Percentiles rank a stretch among this genome's conserved stretches.
These are phyloP conservation scores for Cheilosia vulpina DNA, from an alignment of 2,888 invertebrate genomes.

Conservation along the genomic window DNA sequence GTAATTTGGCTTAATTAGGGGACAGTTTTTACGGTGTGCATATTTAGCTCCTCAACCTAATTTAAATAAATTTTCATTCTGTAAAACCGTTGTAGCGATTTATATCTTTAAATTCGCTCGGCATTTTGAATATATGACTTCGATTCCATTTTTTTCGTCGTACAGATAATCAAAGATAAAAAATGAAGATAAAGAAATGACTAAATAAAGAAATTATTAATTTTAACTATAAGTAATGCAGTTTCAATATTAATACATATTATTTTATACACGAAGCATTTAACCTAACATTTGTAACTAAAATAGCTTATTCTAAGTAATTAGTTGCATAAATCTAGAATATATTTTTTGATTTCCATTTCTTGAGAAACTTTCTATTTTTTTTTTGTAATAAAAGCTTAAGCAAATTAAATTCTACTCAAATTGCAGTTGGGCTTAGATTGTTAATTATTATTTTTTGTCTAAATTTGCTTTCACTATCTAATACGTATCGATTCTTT, in stretches of 20 bases:
- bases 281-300: constrained; percentile 62
- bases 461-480: constrained; percentile 50
- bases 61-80: no score
- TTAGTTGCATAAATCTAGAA: constrained; percentile 60
- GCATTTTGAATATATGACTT: no score
- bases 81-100: no score
- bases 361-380: constrained; percentile 20
- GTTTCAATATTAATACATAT: constrained; percentile 42
- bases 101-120: no score
- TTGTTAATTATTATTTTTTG: constrained; percentile 22
- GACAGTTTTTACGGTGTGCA: no score
- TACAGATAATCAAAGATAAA: neutral
- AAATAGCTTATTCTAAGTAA: constrained; percentile 63
- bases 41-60: no score
- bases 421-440: constrained; percentile 65
- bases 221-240: constrained; percentile 53
- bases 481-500: constrained; percentile 49
- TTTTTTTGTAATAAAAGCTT: constrained; percentile 62
- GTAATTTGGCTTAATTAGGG: no score
- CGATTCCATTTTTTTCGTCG: neutral
- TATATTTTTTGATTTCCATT: constrained; percentile 35
- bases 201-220: constrained; percentile 38
- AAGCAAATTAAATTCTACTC: constrained; percentile 74
- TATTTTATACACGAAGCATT: constrained; percentile 55
- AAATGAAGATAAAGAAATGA: constrained; percentile 1